phyloP scores from a whole-genome alignment of 1,140 invertebrate species.

The Papilio aristodemus region DNA sequence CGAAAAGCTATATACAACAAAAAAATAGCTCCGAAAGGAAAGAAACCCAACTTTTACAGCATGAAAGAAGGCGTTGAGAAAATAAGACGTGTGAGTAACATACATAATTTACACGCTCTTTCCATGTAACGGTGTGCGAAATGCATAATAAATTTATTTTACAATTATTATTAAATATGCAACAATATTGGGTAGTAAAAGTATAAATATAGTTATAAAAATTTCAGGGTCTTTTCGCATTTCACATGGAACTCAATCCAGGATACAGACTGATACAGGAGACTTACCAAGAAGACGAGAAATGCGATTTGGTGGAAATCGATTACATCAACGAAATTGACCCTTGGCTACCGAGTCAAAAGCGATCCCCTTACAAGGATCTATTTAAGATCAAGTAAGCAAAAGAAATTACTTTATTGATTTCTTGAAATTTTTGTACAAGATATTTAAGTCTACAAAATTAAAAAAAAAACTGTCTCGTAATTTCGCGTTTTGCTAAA shows the following conservation, averaged over 20 bases:
- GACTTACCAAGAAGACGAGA: constrained; percentile 83
- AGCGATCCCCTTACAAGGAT: constrained; percentile 82
- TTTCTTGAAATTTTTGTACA: too few species aligned
- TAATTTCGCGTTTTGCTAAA: too few species aligned
- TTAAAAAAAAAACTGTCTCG: too few species aligned
- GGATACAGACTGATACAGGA: constrained; percentile 83
- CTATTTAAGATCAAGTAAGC: constrained; percentile 82
- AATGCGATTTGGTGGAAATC: constrained; percentile 84
- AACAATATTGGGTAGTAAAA: not conserved
- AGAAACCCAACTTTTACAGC: constrained; percentile 71
- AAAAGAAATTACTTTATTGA: too few species aligned
- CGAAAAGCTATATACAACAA: constrained; percentile 82
- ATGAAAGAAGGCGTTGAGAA: constrained; percentile 82
- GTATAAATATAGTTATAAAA: not conserved
- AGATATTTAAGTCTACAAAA: too few species aligned
- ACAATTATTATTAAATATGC: too few species aligned
- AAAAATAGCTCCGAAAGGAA: constrained; percentile 81
- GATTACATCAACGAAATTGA: constrained; percentile 82
- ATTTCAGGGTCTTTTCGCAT: constrained; percentile 81
- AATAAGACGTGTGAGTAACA: constrained; percentile 76
- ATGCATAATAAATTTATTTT: too few species aligned
- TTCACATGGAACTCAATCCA: constrained; percentile 82
- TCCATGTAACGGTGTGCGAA: too few species aligned
- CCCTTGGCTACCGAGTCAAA: constrained; percentile 82
- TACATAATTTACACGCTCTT: too few species aligned